Conservation (phyloP, 2,797 vertebrate genomes). For the Gallirallus australis region DNA sequence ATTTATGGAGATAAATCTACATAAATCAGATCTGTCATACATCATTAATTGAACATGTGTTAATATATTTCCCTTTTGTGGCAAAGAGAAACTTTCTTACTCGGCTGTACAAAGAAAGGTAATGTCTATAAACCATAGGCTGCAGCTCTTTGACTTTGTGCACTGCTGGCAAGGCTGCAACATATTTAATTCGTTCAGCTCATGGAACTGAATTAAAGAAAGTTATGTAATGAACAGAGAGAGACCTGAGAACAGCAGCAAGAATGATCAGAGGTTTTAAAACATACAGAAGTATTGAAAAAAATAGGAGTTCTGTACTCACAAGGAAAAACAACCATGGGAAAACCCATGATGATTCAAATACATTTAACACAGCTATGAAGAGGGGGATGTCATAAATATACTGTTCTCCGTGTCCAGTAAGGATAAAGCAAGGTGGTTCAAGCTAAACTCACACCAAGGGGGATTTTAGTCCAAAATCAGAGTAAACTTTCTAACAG, state of each 20-base stretch:
- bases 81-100: not conserved
- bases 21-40: not conserved
- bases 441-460: not conserved
- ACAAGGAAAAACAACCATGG: not conserved
- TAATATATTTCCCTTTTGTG: not conserved
- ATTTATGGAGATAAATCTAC: not conserved
- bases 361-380: not conserved
- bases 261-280: not conserved
- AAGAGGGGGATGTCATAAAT: not conserved
- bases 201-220: not conserved
- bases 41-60: not conserved
- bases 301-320: not conserved
- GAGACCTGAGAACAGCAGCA: not conserved
- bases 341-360: not conserved
- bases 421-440: not conserved
- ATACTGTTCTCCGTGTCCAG: not conserved
- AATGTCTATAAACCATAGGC: not conserved
- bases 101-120: not conserved
- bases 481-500: not conserved
- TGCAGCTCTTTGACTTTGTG: not conserved
- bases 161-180: not conserved
- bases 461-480: not conserved
- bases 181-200: not conserved
- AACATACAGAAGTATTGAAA: not conserved
- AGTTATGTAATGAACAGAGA: not conserved